Percentiles rank a stretch among this genome's conserved stretches.
Evolutionary conservation across 1,140 invertebrate species (phyloP).

Genomic region (Adoxophyes honmai): DNA sequence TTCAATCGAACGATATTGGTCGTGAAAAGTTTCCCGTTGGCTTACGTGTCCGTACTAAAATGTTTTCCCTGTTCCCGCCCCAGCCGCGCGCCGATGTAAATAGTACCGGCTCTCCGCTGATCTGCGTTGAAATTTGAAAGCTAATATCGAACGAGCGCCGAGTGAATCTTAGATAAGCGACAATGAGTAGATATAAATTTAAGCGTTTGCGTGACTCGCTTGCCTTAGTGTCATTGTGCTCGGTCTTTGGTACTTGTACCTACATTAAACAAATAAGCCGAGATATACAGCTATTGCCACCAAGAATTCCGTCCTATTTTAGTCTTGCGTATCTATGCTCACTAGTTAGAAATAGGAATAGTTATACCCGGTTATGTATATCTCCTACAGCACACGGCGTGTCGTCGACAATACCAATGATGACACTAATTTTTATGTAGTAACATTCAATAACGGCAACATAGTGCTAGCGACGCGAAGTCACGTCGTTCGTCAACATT

Average conservation of each 20-base stretch:
- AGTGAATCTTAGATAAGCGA: constrained; percentile 20
- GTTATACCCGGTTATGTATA: too few relatives aligned
- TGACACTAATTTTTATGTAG: too few relatives aligned
- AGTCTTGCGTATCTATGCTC: too few relatives aligned
- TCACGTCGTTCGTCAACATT: too few relatives aligned
- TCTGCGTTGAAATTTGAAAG: constrained; percentile 20
- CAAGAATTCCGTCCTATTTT: too few relatives aligned
- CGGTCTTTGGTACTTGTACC: background rate
- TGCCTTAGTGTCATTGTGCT: constrained; percentile 1
- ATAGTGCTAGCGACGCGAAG: too few relatives aligned
- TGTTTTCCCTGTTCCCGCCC: constrained; percentile 26
- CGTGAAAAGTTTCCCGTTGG: constrained; percentile 8
- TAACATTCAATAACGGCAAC: too few relatives aligned
- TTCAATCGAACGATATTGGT: background rate
- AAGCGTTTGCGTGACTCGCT: constrained; percentile 23
- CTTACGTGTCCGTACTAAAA: constrained; percentile 21
- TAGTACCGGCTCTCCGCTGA: constrained; percentile 16
- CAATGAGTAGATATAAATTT: constrained; percentile 21
- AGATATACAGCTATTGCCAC: background rate
- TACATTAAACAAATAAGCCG: background rate
- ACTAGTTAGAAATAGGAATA: too few relatives aligned
- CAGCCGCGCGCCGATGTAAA: background rate
- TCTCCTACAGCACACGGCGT: too few relatives aligned
- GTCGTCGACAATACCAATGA: too few relatives aligned
- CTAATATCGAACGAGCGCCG: constrained; percentile 23